Evolutionary conservation across 2,888 invertebrate species (phyloP).

Genomic region (Harpagoxenus sublaevis): DNA sequence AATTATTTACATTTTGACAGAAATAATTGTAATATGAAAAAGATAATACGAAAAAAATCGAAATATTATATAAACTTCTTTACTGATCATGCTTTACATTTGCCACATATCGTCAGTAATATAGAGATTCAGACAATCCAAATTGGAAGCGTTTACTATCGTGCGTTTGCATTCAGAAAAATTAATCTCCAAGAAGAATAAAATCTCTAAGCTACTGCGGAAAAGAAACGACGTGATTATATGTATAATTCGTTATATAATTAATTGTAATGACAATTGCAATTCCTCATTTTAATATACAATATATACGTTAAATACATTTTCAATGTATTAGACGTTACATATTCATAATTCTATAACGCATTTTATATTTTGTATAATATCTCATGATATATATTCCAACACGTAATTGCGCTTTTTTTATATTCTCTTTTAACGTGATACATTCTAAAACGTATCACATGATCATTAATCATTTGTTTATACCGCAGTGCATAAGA

Average conservation of each 20-base stretch:
- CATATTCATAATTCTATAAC: conserved; percentile 17
- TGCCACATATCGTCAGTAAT: neutral
- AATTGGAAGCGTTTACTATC: conserved; percentile 7
- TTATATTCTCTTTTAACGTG: conserved; percentile 9
- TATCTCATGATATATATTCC: neutral
- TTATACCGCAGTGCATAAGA: conserved; percentile 11
- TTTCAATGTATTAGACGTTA: neutral
- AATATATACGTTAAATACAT: conserved; percentile 18
- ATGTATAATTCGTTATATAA: neutral
- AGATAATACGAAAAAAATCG: neutral
- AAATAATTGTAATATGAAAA: neutral
- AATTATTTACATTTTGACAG: neutral
- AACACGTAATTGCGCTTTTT: conserved; percentile 7
- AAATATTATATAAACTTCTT: conserved; percentile 16
- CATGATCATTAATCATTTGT: conserved; percentile 12
- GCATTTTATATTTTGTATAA: neutral
- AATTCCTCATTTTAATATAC: conserved; percentile 16
- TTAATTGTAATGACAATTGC: neutral
- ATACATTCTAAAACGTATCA: neutral
- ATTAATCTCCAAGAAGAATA: neutral
- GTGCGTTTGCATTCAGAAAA: neutral
- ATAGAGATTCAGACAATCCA: neutral
- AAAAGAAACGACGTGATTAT: conserved; percentile 1
- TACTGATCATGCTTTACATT: conserved; percentile 21
- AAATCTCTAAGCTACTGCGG: neutral